Base-by-base conservation (phyloP, 2,888 invertebrate species). In the Brachylomia viminalis region DNA sequence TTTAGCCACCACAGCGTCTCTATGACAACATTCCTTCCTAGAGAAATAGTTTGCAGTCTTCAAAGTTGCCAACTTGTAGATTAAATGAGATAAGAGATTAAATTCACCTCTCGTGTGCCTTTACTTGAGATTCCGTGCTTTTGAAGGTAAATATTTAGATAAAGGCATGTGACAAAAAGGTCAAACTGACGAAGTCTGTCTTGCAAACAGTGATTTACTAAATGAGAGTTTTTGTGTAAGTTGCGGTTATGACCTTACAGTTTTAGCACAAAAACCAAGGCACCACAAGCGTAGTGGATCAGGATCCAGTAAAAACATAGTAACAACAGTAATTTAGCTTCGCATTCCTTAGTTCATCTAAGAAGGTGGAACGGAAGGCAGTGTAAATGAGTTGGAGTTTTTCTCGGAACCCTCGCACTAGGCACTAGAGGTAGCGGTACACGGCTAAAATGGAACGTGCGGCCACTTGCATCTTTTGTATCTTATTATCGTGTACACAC, bases 11-110 rank as follows among this genome's bases (percentile, higher is more conserved):
- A 86, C 86, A 87, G 78, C 84, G 87, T 86, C 89, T 89, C 88
- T 90, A 89, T 90, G 91, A 91, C 91, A 91, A 92, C 92, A 92
- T 92, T 92, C 91, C 91, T 85, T 90, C 89, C 89, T 85, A 79
- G 77, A 83, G 90, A 92, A 92, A 93, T 92, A 93, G 93, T 94
- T 93, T 88, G 88, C 90, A 89, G 89, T 92, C 91, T 92, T 90
- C 90, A 89, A 89, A 90, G 87, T 91, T 89, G 76, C 79, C 77
- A 89, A 90, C 90, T 90, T 82, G 86, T 84, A 89, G 90, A 91
- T 91, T 89, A 90, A 89, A 91, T 89, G 83, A 90, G 90, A 91
- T 92, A 90, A 91, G 89, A 93, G 91, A 93, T 93, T 93, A 93
- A 92, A 92, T 92, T 92, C 88, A 91, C 90, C 89, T 88, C 79